Conservation (phyloP, 2,797 vertebrate species). For the Astyanax mexicanus region DNA sequence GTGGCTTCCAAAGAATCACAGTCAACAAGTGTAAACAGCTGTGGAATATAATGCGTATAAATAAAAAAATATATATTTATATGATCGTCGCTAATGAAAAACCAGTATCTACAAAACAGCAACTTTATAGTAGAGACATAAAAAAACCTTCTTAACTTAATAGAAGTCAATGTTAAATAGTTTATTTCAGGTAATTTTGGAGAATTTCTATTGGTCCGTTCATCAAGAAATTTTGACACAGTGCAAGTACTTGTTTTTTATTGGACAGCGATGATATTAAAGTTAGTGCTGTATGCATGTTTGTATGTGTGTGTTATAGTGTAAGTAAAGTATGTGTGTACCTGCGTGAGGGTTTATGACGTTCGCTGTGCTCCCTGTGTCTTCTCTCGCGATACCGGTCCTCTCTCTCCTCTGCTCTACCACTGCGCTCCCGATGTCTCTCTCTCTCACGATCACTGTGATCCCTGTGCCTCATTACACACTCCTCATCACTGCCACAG, state of each 20-base stretch:
- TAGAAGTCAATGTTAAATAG: too few species aligned
- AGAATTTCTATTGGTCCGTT: too few species aligned
- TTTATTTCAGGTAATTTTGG: too few species aligned
- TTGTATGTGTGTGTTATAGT: neutral
- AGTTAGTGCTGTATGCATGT: neutral
- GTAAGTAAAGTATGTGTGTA: conserved; percentile 3
- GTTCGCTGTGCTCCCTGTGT: conserved; percentile 62
- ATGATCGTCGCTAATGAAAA: too few species aligned
- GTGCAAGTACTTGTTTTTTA: too few species aligned
- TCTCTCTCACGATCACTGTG: conserved; percentile 80
- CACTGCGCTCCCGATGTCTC: conserved; percentile 72
- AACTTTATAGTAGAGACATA: too few species aligned
- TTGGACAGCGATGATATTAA: too few species aligned
- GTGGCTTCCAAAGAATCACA: neutral
- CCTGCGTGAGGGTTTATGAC: conserved; percentile 53
- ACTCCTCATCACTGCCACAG: conserved; percentile 80
- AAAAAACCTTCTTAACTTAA: too few species aligned
- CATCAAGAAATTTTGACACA: too few species aligned
- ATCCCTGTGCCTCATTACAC: conserved; percentile 73
- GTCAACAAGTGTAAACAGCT: neutral
- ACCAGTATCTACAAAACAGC: too few species aligned
- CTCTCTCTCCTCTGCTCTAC: conserved; percentile 81
- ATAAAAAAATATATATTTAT: too few species aligned
- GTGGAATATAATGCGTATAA: neutral
- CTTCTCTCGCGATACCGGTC: conserved; percentile 80